Percentiles rank a stretch among this genome's conserved stretches.
These are phyloP conservation scores for Protonibea diacanthus DNA, from an alignment of 2,797 vertebrate genomes.

Conservation along the genomic window DNA sequence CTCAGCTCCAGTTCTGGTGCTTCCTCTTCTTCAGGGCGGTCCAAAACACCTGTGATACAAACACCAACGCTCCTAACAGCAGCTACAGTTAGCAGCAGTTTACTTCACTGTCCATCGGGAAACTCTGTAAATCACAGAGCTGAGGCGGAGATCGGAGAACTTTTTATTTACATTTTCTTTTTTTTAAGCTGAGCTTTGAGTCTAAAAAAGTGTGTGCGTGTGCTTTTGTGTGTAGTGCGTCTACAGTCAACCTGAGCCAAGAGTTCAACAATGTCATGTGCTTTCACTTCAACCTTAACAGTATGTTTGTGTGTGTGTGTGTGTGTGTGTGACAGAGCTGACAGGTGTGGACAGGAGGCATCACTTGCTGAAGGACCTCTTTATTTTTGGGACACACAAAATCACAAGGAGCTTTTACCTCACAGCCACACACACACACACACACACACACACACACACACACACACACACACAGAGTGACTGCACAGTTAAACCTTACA, in stretches of 20 bases:
- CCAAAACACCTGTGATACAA: too few relatives aligned
- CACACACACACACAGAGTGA: slow-evolving; percentile 19
- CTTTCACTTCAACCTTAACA: slow-evolving; percentile 55
- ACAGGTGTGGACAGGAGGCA: slow-evolving; percentile 52
- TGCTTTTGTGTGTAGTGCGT: not conserved
- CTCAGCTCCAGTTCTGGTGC: too few relatives aligned
- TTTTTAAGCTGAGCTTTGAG: not conserved
- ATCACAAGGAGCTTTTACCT: slow-evolving; percentile 17
- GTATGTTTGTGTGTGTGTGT: slow-evolving; percentile 19
- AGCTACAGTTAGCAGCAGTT: too few relatives aligned
- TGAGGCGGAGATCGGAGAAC: too few relatives aligned
- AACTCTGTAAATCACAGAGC: too few relatives aligned
- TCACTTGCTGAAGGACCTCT: slow-evolving; percentile 45
- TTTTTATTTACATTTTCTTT: not conserved
- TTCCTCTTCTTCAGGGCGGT: too few relatives aligned
- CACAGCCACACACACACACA: slow-evolving; percentile 14
- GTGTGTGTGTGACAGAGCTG: slow-evolving; percentile 21
- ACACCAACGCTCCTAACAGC: too few relatives aligned
- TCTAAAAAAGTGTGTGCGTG: not conserved
- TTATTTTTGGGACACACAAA: slow-evolving; percentile 40
- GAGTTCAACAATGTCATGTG: slow-evolving; percentile 54
- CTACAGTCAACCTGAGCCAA: slow-evolving; percentile 24
- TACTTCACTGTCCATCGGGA: too few relatives aligned
- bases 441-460: slow-evolving; percentile 30
- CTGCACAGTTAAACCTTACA: not conserved